phyloP scores from a whole-genome alignment of 2,113 vertebrate genomes.

The Megaceryle torquata region DNA sequence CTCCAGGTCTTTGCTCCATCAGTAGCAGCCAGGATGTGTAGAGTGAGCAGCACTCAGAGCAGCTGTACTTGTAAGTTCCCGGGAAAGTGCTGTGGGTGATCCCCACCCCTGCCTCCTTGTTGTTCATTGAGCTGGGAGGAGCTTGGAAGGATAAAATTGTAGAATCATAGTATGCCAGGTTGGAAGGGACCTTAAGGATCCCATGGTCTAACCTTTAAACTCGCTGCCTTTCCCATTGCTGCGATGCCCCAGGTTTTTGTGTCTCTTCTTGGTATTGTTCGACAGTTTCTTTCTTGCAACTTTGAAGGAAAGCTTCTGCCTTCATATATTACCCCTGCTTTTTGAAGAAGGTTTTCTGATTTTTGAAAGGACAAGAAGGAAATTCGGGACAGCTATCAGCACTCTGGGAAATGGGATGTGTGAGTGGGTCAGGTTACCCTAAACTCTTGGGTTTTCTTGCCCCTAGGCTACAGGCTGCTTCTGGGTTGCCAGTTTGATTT shows the following conservation, averaged over 20 bases:
- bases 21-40: rapidly evolving
- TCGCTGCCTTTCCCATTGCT: not conserved
- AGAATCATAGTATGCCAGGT: not conserved
- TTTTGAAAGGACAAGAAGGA: not conserved
- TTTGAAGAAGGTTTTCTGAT: not conserved
- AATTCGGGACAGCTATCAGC: not conserved
- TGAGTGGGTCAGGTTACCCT: not conserved
- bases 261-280: not conserved
- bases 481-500: not conserved
- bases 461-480: not conserved
- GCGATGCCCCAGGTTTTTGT: rapidly evolving
- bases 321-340: not conserved
- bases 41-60: not conserved
- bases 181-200: not conserved
- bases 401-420: not conserved
- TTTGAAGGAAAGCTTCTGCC: not conserved
- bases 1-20: not conserved
- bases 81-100: rapidly evolving
- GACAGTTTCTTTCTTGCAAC: not conserved
- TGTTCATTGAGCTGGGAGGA: not conserved
- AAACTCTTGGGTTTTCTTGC: not conserved
- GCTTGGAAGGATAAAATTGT: not conserved
- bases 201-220: not conserved
- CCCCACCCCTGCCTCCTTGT: not conserved
- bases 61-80: not conserved